Conservation (phyloP, 1,140 invertebrate species). For the Drosophila parvula region DNA sequence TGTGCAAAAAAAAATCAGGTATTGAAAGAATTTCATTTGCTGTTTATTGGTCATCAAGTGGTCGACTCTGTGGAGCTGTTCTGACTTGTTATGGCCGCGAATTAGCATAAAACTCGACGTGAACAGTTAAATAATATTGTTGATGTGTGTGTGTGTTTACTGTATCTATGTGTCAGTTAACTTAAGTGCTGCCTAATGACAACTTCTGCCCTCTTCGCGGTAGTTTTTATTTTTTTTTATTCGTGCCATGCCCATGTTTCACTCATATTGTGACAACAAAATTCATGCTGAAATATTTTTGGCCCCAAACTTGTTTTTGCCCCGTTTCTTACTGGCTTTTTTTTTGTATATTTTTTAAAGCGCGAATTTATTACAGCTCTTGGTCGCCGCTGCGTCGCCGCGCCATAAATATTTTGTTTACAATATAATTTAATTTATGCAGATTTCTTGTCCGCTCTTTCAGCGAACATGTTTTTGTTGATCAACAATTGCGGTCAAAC, state of each 20-base stretch:
- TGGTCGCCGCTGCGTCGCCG: slow-evolving; percentile 36
- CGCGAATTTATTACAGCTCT: slow-evolving; percentile 79
- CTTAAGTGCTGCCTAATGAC: slow-evolving; percentile 74
- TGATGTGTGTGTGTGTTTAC: slow-evolving; percentile 30
- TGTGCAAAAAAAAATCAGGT: slow-evolving; percentile 1
- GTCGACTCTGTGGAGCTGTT: slow-evolving; percentile 25
- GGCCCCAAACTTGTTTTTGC: slow-evolving; percentile 64
- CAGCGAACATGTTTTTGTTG: slow-evolving; percentile 28
- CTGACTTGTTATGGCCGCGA: slow-evolving; percentile 49
- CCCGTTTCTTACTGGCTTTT: slow-evolving; percentile 13
- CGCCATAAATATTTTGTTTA: slow-evolving; percentile 82
- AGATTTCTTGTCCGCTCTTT: slow-evolving; percentile 66
- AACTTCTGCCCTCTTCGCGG: slow-evolving; percentile 42
- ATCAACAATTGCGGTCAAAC: slow-evolving; percentile 7
- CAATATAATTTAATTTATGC: slow-evolving; percentile 82
- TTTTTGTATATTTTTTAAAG: slow-evolving; percentile 57
- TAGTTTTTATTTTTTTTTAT: slow-evolving; percentile 36
- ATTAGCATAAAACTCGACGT: slow-evolving; percentile 76
- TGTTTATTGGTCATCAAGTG: slow-evolving; percentile 48
- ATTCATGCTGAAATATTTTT: slow-evolving; percentile 81
- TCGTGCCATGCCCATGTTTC: slow-evolving; percentile 46
- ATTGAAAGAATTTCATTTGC: slow-evolving; percentile 25
- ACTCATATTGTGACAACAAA: slow-evolving; percentile 69
- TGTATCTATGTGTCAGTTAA: slow-evolving; percentile 57
- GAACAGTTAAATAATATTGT: slow-evolving; percentile 81